These are phyloP conservation scores for Cyclargus thomasi DNA, from an alignment of 1,140 invertebrate species.

Conservation along the genomic window DNA sequence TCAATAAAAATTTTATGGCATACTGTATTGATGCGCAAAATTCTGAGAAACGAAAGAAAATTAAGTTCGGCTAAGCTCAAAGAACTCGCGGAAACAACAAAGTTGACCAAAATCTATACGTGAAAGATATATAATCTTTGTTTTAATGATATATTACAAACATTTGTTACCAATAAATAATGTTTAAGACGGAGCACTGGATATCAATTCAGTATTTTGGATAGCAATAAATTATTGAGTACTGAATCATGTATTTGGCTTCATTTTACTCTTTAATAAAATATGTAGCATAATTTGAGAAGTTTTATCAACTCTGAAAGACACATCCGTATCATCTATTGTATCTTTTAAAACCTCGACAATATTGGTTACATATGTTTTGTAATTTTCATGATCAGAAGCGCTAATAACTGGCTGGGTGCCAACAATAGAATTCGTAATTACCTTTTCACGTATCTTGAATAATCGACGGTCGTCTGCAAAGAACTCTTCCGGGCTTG, in stretches of 20 bases:
- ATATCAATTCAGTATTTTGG: not conserved
- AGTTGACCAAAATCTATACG: not conserved
- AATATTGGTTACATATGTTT: not conserved
- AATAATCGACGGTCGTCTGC: constrained; percentile 81
- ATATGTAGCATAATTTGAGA: not conserved
- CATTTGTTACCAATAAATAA: not conserved
- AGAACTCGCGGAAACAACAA: not conserved
- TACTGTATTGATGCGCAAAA: not conserved
- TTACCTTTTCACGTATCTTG: constrained; percentile 87
- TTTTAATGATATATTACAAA: not conserved
- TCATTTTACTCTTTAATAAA: not conserved
- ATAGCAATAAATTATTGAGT: not conserved
- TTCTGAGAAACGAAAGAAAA: not conserved
- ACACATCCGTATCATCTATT: no score
- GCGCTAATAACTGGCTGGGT: not conserved
- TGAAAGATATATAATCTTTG: not conserved
- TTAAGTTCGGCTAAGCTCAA: not conserved
- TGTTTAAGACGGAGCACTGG: not conserved
- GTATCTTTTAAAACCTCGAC: not conserved
- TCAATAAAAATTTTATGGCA: not conserved
- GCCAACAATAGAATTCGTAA: not conserved
- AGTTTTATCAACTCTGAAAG: no score
- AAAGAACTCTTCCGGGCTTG: constrained; percentile 64
- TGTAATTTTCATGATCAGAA: not conserved
- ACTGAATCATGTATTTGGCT: not conserved